Conservation (phyloP, 2,888 invertebrate genomes). For the Kryphioiulus occultus region DNA sequence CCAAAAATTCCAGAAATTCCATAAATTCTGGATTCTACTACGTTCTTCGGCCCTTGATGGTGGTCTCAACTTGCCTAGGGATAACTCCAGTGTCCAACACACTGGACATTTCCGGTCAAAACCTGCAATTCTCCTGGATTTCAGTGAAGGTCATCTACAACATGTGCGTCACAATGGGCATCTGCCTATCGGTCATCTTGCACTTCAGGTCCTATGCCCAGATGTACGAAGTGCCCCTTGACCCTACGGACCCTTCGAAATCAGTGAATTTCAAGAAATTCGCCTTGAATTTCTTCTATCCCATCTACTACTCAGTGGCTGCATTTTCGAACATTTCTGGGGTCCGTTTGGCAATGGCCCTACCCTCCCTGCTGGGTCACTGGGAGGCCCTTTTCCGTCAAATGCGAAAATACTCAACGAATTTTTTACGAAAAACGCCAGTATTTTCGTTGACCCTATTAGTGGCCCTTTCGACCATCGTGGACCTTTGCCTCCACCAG, state of each 20-base stretch:
- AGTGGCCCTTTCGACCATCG: neutral
- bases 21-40: neutral
- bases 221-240: neutral
- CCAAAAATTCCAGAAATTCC: neutral
- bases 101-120: neutral
- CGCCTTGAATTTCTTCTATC: constrained; percentile 18
- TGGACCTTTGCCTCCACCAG: neutral
- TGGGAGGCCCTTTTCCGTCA: neutral
- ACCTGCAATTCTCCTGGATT: neutral
- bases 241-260: neutral
- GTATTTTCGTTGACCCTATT: neutral
- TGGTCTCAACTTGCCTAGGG: neutral
- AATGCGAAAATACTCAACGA: neutral
- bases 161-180: neutral
- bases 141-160: neutral
- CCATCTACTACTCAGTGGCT: neutral
- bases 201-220: neutral
- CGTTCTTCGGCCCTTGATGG: neutral
- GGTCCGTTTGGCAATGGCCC: neutral
- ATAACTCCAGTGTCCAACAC: neutral
- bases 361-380: neutral
- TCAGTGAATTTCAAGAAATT: constrained; percentile 28
- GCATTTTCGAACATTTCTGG: neutral
- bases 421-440: neutral
- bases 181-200: neutral